Evolutionary conservation across 2,797 vertebrate species (phyloP).

Genomic region (Acridotheres tristis): DNA sequence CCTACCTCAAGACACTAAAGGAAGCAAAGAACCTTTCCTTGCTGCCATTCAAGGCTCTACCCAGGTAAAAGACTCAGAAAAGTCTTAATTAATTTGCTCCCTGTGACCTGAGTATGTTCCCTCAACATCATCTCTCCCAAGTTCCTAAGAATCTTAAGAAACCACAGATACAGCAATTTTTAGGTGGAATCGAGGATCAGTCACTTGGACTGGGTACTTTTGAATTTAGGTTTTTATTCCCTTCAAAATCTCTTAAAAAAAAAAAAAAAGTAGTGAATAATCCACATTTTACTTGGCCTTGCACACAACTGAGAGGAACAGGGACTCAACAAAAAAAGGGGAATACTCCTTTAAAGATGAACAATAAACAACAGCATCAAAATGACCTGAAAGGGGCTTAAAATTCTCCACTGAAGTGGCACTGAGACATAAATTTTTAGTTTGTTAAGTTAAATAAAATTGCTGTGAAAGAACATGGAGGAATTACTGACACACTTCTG

Average conservation of each 20-base stretch:
- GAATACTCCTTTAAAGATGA: not conserved
- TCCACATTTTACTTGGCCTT: not conserved
- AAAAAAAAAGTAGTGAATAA: not conserved
- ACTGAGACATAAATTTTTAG: not conserved
- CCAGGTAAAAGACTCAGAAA: not conserved
- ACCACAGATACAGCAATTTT: not conserved
- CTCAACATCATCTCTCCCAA: not conserved
- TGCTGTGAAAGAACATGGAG: not conserved
- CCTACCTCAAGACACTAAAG: not conserved
- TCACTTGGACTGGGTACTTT: not conserved
- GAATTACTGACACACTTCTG: not conserved
- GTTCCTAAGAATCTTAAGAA: not conserved
- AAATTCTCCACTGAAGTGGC: not conserved
- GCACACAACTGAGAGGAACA: not conserved
- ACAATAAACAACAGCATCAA: not conserved
- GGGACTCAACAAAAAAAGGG: not conserved
- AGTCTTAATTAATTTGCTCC: not conserved
- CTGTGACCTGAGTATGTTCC: not conserved
- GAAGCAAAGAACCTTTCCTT: not conserved
- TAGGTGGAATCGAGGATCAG: not conserved
- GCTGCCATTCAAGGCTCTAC: not conserved
- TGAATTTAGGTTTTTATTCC: not conserved
- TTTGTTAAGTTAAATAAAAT: not conserved
- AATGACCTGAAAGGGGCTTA: not conserved
- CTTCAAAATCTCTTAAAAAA: not conserved